Base-by-base conservation (phyloP, 2,888 invertebrate genomes). In the Phyllotreta cruciferae region DNA sequence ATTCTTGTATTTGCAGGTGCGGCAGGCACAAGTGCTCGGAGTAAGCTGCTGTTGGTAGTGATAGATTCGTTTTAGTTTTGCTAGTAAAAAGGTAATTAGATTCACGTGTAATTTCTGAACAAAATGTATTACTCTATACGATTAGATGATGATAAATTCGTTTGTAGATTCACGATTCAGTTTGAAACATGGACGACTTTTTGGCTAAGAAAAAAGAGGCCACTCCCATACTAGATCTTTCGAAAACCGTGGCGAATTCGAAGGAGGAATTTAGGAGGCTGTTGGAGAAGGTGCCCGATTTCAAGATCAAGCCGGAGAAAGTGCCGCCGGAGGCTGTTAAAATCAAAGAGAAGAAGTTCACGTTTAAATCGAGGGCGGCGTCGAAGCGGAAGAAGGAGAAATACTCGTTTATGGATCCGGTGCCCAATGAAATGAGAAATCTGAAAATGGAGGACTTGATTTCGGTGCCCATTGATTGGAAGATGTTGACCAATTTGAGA, bases 381-480 rank as follows among this genome's bases (percentile, higher is more conserved):
- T 81, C 87, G 66, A 86, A 87, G 71, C 85, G 83, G 1, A 84
- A 87, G 73, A 87, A 85, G 70, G 87, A 88, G 74, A 83, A 87
- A 71, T 88, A 86, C 49, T 83, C 84, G 2, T 88, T 88, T 72
- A 88, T 88, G 73, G 90, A 95, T 81, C 94, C 95, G 0, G 83
- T 93, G 67, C 94, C 95, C 1, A 83, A 85, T 0, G 93, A 94
- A 79, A 94, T 95, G 94, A 86, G 85, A 71, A 83, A 84, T 7
- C 83, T 92, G 44, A 88, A 89, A 75, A 85, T 93, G 72, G 87
- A 87, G 52, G 94, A 95, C 73, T 82, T 95, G 53, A 92, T 92
- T 73, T 85, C 89, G 7, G 93, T 95, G 11, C 89, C 92, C 39
- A 96, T 96, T 66, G 93, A 94, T 77, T 96, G 95, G 95, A 88